phyloP scores from a whole-genome alignment of 2,888 invertebrate genomes.

The Caenorhabditis panamensis region DNA sequence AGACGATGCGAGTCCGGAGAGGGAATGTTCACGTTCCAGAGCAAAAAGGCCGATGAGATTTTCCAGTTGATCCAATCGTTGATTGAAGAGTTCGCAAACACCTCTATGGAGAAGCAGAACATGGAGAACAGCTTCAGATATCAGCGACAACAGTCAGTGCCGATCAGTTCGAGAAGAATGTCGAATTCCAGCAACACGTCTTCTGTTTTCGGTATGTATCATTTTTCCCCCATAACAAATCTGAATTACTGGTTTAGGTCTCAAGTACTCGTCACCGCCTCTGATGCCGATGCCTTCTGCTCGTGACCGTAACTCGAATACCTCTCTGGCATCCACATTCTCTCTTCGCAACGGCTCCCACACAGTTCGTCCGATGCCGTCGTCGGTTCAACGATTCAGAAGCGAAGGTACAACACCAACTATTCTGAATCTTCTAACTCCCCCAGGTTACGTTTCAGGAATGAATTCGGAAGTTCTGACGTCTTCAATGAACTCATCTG shows the following conservation, averaged over 20 bases:
- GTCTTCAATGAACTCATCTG: constrained; percentile 42
- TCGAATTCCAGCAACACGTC: constrained; percentile 52
- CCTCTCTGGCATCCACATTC: constrained; percentile 62
- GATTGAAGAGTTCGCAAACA: constrained; percentile 70
- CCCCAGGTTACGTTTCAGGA: constrained; percentile 37
- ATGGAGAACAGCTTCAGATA: constrained; percentile 50
- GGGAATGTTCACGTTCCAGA: constrained; percentile 79
- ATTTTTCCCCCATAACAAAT: background rate
- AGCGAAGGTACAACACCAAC: constrained; percentile 70
- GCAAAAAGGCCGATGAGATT: constrained; percentile 77
- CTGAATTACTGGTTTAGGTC: constrained; percentile 8
- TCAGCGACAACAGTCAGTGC: constrained; percentile 58
- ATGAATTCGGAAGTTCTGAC: constrained; percentile 55
- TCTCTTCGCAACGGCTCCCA: constrained; percentile 46
- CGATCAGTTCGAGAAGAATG: constrained; percentile 43
- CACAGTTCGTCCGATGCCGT: constrained; percentile 59
- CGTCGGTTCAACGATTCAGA: constrained; percentile 74
- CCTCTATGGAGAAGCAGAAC: constrained; percentile 60
- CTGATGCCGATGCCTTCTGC: constrained; percentile 39
- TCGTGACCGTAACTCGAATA: constrained; percentile 46
- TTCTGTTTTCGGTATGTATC: constrained; percentile 25
- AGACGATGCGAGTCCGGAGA: constrained; percentile 79
- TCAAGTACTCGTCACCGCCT: constrained; percentile 31
- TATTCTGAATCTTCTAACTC: background rate
- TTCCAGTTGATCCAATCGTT: constrained; percentile 74